Conservation (phyloP, 2,888 invertebrate species). For the Volucella inanis region DNA sequence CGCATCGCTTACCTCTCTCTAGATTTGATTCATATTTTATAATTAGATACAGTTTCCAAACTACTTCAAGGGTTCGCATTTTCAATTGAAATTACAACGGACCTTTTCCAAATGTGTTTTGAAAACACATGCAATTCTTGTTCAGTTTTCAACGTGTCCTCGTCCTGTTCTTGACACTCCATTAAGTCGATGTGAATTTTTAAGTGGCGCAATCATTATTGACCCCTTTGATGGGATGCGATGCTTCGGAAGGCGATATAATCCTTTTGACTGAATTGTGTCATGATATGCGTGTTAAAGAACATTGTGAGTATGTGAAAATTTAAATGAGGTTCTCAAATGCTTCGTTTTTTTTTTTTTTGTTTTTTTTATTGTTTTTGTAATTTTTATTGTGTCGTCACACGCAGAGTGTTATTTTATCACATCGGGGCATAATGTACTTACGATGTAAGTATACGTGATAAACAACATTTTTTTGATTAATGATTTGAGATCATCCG, state of each 20-base stretch:
- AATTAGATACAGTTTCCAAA: constrained; percentile 72
- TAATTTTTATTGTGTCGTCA: constrained; percentile 54
- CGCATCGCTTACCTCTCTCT: constrained; percentile 6
- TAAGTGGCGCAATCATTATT: constrained; percentile 70
- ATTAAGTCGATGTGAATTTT: constrained; percentile 62
- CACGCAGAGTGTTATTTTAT: constrained; percentile 44
- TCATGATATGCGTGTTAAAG: constrained; percentile 45
- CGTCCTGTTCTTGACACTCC: constrained; percentile 69
- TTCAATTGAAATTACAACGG: constrained; percentile 46
- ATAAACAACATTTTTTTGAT: constrained; percentile 58
- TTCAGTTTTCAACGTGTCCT: neutral
- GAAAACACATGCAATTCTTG: constrained; percentile 59
- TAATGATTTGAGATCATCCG: constrained; percentile 55
- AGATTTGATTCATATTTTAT: constrained; percentile 62
- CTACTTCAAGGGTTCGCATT: constrained; percentile 8
- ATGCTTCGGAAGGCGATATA: constrained; percentile 52
- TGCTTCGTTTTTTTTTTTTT: constrained; percentile 3
- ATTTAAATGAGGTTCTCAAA: constrained; percentile 50
- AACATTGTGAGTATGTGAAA: constrained; percentile 7
- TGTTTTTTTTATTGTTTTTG: constrained; percentile 18
- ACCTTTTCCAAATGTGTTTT: constrained; percentile 67
- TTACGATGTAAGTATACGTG: neutral
- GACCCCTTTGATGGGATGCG: constrained; percentile 60
- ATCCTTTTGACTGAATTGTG: constrained; percentile 45
- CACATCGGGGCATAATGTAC: neutral